phyloP scores from a whole-genome alignment of 2,113 vertebrate genomes.

The Boulengerochromis microlepis region DNA sequence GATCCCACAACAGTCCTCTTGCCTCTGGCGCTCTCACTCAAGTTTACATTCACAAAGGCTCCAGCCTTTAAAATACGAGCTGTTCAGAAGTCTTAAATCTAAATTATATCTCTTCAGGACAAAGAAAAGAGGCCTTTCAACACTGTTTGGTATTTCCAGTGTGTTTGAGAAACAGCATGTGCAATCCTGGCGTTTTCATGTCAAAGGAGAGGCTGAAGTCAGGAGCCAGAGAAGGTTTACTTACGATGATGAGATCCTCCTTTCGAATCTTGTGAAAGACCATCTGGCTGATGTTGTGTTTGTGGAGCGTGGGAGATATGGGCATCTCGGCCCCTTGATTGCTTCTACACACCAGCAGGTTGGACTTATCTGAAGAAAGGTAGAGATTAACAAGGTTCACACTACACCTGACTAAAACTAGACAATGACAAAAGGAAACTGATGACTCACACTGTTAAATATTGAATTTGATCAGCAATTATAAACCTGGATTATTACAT shows the following conservation, averaged over 20 bases:
- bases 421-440: neutral
- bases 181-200: neutral
- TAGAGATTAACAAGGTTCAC: neutral
- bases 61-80: neutral
- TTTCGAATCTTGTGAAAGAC: conserved; percentile 97
- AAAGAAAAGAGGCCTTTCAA: neutral
- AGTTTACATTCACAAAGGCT: neutral
- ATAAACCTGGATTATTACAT: neutral
- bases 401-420: neutral
- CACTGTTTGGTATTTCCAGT: neutral
- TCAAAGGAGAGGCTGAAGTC: neutral
- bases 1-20: neutral
- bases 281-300: conserved; percentile 92
- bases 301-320: conserved; percentile 78
- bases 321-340: conserved; percentile 77
- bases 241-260: conserved; percentile 89
- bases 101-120: neutral
- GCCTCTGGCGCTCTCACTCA: neutral
- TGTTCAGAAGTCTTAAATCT: neutral
- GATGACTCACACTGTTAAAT: neutral
- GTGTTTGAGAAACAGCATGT: neutral
- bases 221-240: conserved; percentile 16
- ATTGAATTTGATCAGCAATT: neutral
- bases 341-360: conserved; percentile 88
- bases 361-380: conserved; percentile 83